A percentile compares a stretch with the other conserved stretches of the same genome.
Evolutionary conservation across 2,888 invertebrate genomes (phyloP).

Genomic region (Schizaphis graminum): DNA sequence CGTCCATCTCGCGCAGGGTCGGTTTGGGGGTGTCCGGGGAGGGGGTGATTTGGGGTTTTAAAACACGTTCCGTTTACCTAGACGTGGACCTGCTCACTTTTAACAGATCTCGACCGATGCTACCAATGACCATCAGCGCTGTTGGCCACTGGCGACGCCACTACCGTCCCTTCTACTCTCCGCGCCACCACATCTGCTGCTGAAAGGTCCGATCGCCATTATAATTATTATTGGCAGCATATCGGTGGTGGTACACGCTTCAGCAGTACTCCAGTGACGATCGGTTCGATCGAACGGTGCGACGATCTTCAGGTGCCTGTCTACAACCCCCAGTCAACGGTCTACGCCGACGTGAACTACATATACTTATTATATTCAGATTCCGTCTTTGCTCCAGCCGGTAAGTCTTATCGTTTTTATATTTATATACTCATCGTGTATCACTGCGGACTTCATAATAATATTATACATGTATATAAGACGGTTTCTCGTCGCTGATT

Average conservation of each 20-base stretch:
- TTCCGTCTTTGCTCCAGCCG: not conserved
- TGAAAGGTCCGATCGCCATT: slow-evolving; percentile 9
- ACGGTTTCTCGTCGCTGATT: not conserved
- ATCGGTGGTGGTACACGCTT: not conserved
- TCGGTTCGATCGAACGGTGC: not conserved
- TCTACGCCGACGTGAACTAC: not conserved
- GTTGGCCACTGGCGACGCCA: not conserved
- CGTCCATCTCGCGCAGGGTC: not conserved
- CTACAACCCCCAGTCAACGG: not conserved
- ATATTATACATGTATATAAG: not conserved
- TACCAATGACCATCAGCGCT: not conserved
- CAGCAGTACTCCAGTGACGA: slow-evolving; percentile 22
- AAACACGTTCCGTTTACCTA: not conserved
- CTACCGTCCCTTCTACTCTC: not conserved
- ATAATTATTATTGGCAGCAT: not conserved
- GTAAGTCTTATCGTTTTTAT: not conserved
- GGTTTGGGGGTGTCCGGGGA: not conserved
- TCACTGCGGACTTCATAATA: not conserved
- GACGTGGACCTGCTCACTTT: not conserved
- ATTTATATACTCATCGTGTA: not conserved
- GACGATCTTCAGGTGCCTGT: not conserved
- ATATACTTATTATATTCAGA: not conserved
- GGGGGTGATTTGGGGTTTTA: not conserved
- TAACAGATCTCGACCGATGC: not conserved
- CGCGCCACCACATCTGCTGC: not conserved